Conservation (phyloP, 2,797 vertebrate genomes). For the Darevskia nairensis region DNA sequence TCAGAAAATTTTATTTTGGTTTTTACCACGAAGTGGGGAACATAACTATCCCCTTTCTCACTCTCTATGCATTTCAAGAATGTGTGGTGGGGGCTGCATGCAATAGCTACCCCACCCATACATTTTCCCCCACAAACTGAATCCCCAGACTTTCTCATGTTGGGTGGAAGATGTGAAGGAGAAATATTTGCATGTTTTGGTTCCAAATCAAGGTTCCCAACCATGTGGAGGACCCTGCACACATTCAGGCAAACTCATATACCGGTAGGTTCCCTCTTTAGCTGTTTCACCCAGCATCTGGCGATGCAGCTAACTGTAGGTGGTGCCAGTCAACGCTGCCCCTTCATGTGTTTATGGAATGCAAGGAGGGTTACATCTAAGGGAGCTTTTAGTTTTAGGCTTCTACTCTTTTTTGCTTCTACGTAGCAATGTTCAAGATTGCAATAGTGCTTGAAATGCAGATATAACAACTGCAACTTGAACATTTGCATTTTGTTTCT, state of each 20-base stretch:
- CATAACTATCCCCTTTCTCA: background rate
- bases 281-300: background rate
- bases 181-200: too few relatives aligned
- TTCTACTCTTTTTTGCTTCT: background rate
- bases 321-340: background rate
- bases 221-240: background rate
- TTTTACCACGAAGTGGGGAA: background rate
- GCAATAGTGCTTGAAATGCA: background rate
- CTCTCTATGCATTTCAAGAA: background rate
- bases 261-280: background rate
- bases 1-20: background rate
- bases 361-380: background rate
- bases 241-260: background rate
- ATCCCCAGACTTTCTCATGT: background rate
- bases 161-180: background rate
- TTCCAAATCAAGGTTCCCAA: too few relatives aligned
- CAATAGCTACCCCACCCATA: background rate
- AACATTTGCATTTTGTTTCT: background rate
- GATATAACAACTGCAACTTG: background rate
- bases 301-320: background rate
- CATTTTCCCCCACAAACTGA: background rate
- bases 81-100: background rate
- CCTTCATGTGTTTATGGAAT: background rate
- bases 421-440: background rate
- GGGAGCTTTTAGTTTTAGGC: background rate